phyloP scores from a whole-genome alignment of 2,888 invertebrate genomes.

The Drosophila emarginata region DNA sequence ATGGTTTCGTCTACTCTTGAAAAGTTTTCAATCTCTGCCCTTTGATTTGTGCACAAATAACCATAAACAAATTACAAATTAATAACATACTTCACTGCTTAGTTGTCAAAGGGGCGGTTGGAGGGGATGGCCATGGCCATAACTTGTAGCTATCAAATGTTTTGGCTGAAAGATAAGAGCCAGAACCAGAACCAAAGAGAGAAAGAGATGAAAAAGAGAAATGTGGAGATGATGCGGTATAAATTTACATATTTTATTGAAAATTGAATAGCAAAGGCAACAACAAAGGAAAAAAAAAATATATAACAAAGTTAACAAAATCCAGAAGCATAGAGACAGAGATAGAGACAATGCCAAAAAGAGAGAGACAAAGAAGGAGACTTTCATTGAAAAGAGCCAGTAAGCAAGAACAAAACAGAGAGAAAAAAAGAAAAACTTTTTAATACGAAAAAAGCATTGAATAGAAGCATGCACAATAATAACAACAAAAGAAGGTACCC shows the following conservation, averaged over 20 bases:
- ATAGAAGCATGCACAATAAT: slow-evolving; percentile 64
- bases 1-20: slow-evolving; percentile 39
- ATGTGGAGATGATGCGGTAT: slow-evolving; percentile 57
- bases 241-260: slow-evolving; percentile 77
- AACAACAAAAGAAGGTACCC: slow-evolving; percentile 51
- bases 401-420: slow-evolving; percentile 22
- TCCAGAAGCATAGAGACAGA: slow-evolving; percentile 65
- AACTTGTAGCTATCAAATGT: slow-evolving; percentile 75
- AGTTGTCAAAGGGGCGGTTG: slow-evolving; percentile 21
- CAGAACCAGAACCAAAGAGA: slow-evolving; percentile 11
- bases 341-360: slow-evolving; percentile 27
- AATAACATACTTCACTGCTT: slow-evolving; percentile 73
- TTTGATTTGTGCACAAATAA: slow-evolving; percentile 77
- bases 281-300: slow-evolving; percentile 48
- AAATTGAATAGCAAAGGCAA: slow-evolving; percentile 69
- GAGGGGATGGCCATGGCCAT: slow-evolving; percentile 38
- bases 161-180: slow-evolving; percentile 32
- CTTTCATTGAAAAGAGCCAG: slow-evolving; percentile 6
- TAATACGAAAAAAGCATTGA: slow-evolving; percentile 63
- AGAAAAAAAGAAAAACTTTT: slow-evolving; percentile 56
- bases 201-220: slow-evolving; percentile 52
- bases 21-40: slow-evolving; percentile 72
- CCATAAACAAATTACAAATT: slow-evolving; percentile 74
- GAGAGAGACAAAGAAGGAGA: background rate
- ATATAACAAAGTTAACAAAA: slow-evolving; percentile 71